Conservation (phyloP, 2,888 invertebrate species). For the Eupelmus urozonus region DNA sequence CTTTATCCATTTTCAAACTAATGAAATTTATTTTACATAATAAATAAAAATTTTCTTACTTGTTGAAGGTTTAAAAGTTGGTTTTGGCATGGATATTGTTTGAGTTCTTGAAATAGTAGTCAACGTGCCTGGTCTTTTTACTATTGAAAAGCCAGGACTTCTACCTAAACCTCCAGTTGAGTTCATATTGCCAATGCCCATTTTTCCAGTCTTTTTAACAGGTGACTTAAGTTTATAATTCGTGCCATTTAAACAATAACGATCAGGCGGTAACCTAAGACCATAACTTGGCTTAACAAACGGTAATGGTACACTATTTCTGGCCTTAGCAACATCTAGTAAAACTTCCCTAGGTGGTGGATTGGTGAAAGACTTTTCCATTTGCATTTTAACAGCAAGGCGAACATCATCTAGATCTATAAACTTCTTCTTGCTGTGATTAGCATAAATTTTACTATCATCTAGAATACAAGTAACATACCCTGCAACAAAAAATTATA, state of each 20-base stretch:
- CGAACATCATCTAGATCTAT: conserved; percentile 96
- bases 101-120: conserved; percentile 82
- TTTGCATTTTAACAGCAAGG: conserved; percentile 92
- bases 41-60: conserved; percentile 44
- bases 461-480: conserved; percentile 95
- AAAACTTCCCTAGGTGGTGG: conserved; percentile 94
- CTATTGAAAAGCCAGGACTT: conserved; percentile 79
- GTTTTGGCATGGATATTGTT: conserved; percentile 86
- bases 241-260: conserved; percentile 91
- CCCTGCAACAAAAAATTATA: conserved; percentile 76
- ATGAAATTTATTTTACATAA: too few relatives aligned
- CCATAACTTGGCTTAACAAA: conserved; percentile 96
- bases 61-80: conserved; percentile 83
- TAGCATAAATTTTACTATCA: conserved; percentile 93
- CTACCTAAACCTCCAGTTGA: conserved; percentile 66
- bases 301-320: conserved; percentile 93
- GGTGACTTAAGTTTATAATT: conserved; percentile 84
- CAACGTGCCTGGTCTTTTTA: conserved; percentile 79
- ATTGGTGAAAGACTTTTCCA: conserved; percentile 93
- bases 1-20: too few relatives aligned
- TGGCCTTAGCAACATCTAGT: conserved; percentile 91
- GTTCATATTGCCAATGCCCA: conserved; percentile 60
- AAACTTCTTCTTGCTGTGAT: conserved; percentile 93
- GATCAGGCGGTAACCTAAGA: conserved; percentile 94
- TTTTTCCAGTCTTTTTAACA: conserved; percentile 64